Evolutionary conservation across 2,888 invertebrate genomes (phyloP).

Genomic region (Bembecia ichneumoniformis): DNA sequence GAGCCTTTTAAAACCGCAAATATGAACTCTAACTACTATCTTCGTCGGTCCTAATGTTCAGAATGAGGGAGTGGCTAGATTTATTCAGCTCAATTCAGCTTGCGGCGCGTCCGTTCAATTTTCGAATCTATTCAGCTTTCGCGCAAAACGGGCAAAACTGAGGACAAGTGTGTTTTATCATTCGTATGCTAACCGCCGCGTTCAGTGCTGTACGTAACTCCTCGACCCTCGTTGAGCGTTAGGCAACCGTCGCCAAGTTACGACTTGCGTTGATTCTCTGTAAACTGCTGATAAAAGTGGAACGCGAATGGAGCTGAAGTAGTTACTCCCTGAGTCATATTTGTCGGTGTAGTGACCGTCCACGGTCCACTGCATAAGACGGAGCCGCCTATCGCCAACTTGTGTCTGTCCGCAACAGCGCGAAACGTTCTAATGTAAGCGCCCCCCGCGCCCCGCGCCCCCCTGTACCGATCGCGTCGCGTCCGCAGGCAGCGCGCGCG

Average conservation of each 20-base stretch:
- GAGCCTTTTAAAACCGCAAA: too few species aligned
- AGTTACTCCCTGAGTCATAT: constrained; percentile 12
- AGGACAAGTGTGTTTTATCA: too few species aligned
- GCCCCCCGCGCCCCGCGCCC: neutral
- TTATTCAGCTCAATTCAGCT: too few species aligned
- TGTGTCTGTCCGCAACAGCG: constrained; percentile 47
- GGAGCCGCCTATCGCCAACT: constrained; percentile 22
- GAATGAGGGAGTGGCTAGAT: too few species aligned
- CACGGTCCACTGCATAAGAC: constrained; percentile 13
- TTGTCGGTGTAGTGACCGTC: constrained; percentile 14
- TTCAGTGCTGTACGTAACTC: constrained; percentile 5
- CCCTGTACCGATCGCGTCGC: constrained; percentile 19
- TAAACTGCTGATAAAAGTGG: too few species aligned
- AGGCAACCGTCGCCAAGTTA: too few species aligned
- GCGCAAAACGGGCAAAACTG: too few species aligned
- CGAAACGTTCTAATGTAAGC: constrained; percentile 60
- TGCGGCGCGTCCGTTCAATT: too few species aligned
- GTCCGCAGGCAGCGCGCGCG: constrained; percentile 65
- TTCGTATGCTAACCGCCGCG: too few species aligned
- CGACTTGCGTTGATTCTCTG: neutral
- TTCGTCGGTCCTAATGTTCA: too few species aligned
- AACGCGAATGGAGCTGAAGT: neutral
- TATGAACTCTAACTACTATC: too few species aligned
- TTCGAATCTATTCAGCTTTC: too few species aligned
- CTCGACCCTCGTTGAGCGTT: constrained; percentile 23